These are phyloP conservation scores for Anoplopoma fimbria DNA, from an alignment of 2,113 vertebrate genomes.

Conservation along the genomic window DNA sequence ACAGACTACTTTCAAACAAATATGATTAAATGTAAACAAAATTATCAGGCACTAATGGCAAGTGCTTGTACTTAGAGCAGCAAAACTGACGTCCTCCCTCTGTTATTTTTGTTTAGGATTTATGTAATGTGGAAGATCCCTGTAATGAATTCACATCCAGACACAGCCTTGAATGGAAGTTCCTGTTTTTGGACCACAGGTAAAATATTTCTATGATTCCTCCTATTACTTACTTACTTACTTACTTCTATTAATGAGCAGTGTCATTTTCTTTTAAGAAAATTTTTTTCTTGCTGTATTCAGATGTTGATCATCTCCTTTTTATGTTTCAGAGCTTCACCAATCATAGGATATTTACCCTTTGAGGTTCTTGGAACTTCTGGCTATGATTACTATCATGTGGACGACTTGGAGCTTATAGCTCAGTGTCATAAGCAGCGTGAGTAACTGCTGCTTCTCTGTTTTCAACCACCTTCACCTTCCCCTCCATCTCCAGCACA, in stretches of 20 bases:
- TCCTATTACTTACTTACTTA: too few relatives aligned
- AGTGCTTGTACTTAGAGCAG: not conserved
- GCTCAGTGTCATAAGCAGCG: conserved; percentile 91
- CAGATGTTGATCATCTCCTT: conserved; percentile 42
- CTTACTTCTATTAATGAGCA: not conserved
- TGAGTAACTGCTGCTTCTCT: conserved; percentile 71
- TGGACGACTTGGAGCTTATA: conserved; percentile 91
- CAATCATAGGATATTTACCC: conserved; percentile 92
- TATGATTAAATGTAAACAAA: conserved; percentile 7
- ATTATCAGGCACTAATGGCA: not conserved
- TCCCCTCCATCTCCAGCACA: not conserved
- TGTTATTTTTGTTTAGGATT: conserved; percentile 80
- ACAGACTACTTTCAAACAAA: not conserved
- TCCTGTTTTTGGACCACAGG: conserved; percentile 89
- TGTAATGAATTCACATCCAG: conserved; percentile 87
- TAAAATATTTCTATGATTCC: conserved; percentile 64
- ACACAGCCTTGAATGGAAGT: conserved; percentile 91
- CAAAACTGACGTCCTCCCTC: not conserved
- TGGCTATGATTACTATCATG: conserved; percentile 93
- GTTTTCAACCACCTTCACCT: not conserved
- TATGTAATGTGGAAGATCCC: conserved; percentile 84
- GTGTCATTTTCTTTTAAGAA: not conserved
- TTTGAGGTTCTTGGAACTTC: conserved; percentile 92
- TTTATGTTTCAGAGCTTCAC: conserved; percentile 85
- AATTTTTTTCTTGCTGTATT: not conserved